Evolutionary conservation across 2,113 vertebrate species (phyloP).

Genomic region (Anguilla rostrata): DNA sequence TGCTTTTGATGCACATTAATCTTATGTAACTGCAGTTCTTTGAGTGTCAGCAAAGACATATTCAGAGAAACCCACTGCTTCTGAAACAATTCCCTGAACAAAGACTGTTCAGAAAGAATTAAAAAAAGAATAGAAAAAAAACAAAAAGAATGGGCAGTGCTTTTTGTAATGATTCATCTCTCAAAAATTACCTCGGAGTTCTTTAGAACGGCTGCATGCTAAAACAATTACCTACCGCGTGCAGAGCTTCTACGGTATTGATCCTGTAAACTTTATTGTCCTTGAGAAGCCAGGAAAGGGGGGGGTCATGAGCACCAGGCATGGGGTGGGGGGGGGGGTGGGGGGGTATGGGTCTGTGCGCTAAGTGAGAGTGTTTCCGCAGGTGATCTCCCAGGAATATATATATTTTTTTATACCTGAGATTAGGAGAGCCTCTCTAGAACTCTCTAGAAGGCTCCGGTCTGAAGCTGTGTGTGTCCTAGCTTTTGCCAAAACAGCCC

Average conservation of each 20-base stretch:
- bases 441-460: constrained; percentile 45
- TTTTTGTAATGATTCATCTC: constrained; percentile 31
- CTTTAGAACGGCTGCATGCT: constrained; percentile 49
- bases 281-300: constrained; percentile 1
- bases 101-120: constrained; percentile 4
- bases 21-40: background rate
- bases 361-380: constrained; percentile 47
- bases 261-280: constrained; percentile 26
- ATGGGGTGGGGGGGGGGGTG: background rate
- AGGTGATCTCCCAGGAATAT: background rate
- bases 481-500: background rate
- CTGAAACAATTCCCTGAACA: constrained; percentile 53
- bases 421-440: constrained; percentile 60
- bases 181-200: constrained; percentile 26
- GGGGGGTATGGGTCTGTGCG: background rate
- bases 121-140: background rate
- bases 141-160: constrained; percentile 17
- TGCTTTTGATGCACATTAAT: constrained; percentile 45
- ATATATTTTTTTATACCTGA: constrained; percentile 41
- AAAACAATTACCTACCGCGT: constrained; percentile 57
- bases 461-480: constrained; percentile 40
- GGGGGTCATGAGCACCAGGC: background rate
- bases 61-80: constrained; percentile 16
- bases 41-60: constrained; percentile 44
- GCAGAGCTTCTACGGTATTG: constrained; percentile 16